phyloP scores from a whole-genome alignment of 2,113 vertebrate species.

The Kobus ellipsiprymnus region DNA sequence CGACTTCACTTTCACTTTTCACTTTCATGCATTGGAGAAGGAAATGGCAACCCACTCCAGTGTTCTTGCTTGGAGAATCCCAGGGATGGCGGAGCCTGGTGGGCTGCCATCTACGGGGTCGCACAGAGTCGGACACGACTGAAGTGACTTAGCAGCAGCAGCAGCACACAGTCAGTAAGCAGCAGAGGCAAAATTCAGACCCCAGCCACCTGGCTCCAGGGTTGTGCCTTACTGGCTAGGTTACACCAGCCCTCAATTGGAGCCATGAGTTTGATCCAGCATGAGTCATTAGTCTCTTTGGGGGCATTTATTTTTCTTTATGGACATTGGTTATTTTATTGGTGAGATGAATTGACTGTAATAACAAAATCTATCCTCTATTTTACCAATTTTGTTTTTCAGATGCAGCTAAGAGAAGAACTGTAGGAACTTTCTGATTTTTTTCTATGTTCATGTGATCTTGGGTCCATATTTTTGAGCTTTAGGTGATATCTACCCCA shows the following conservation, averaged over 20 bases:
- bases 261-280: neutral
- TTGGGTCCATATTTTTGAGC: neutral
- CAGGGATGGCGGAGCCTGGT: too few species aligned
- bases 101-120: too few species aligned
- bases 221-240: neutral
- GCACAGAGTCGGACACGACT: too few species aligned
- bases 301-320: neutral
- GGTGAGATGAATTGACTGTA: neutral
- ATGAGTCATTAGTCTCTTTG: neutral
- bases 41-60: too few species aligned
- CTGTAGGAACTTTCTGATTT: neutral
- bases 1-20: too few species aligned
- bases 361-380: neutral
- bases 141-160: too few species aligned
- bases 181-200: neutral
- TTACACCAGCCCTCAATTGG: rapidly evolving
- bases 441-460: neutral
- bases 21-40: too few species aligned
- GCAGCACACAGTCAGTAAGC: neutral
- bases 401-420: neutral
- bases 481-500: slow-evolving; percentile 30
- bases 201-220: neutral
- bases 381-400: neutral
- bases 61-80: too few species aligned
- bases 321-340: neutral